phyloP scores from a whole-genome alignment of 2,888 invertebrate species.

The Pseudococcus longispinus region DNA sequence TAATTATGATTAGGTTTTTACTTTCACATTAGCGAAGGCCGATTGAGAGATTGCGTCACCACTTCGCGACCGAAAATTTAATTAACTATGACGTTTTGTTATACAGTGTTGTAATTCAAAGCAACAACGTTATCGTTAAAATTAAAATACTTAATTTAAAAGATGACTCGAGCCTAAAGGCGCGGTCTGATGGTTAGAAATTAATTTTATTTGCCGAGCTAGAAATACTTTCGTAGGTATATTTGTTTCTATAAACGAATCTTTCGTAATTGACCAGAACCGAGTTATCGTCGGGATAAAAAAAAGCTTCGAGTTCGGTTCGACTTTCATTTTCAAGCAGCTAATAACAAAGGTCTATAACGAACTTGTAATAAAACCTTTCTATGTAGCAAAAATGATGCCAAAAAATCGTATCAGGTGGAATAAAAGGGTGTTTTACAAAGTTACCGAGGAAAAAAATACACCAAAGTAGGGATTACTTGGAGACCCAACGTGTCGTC shows the following conservation, averaged over 20 bases:
- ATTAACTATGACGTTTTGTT: neutral
- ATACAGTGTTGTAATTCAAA: neutral
- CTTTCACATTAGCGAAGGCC: neutral
- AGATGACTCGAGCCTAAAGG: neutral
- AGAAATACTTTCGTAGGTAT: neutral
- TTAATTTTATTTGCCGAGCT: neutral
- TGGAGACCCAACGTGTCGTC: neutral
- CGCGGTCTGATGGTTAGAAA: neutral
- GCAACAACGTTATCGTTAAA: neutral
- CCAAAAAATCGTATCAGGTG: neutral
- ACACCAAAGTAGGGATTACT: neutral
- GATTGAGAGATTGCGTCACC: neutral
- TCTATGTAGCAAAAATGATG: neutral
- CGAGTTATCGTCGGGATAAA: neutral
- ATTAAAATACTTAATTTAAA: neutral
- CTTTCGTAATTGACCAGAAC: neutral
- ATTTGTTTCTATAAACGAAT: neutral
- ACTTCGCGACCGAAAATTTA: neutral
- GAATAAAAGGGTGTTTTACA: neutral
- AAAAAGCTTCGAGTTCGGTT: neutral
- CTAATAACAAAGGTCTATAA: neutral
- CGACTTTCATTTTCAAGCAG: neutral
- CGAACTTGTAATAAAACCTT: neutral
- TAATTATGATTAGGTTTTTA: neutral
- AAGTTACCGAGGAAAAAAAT: neutral